phyloP scores from a whole-genome alignment of 2,113 vertebrate genomes.

The Notarius lentiginosus region DNA sequence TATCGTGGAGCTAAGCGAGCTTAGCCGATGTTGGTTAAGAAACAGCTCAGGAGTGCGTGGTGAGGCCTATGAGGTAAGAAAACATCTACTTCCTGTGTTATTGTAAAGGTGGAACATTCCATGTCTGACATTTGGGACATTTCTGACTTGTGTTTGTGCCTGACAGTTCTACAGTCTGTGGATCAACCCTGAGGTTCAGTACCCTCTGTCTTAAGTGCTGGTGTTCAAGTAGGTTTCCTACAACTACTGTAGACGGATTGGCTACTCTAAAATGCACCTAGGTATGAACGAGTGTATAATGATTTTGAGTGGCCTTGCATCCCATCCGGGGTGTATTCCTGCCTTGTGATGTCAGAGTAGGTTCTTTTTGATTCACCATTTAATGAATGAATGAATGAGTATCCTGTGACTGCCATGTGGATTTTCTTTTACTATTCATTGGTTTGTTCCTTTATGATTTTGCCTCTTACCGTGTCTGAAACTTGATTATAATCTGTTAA shows the following conservation, averaged over 20 bases:
- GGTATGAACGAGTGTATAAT: not conserved
- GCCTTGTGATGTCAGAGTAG: not conserved
- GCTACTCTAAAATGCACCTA: not conserved
- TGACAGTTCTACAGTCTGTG: not conserved
- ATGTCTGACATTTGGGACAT: not conserved
- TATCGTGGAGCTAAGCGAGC: conserved; percentile 92
- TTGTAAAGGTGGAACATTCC: not conserved
- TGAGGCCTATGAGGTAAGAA: conserved; percentile 83
- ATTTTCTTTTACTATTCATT: not conserved
- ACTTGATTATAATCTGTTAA: not conserved
- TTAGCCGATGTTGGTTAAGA: conserved; percentile 90
- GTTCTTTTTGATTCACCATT: not conserved
- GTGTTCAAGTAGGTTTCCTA: not conserved
- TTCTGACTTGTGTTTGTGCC: not conserved
- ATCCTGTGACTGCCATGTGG: not conserved
- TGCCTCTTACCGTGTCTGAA: not conserved
- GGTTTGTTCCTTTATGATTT: not conserved
- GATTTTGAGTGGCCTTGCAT: not conserved
- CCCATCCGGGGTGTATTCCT: not conserved
- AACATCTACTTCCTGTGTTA: not conserved
- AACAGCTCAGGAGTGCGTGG: conserved; percentile 68
- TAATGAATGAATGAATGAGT: not conserved
- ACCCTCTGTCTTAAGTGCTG: not conserved
- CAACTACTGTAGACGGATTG: not conserved
- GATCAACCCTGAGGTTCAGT: not conserved